phyloP scores from a whole-genome alignment of 1,140 invertebrate genomes.

The Plutomurus gul region DNA sequence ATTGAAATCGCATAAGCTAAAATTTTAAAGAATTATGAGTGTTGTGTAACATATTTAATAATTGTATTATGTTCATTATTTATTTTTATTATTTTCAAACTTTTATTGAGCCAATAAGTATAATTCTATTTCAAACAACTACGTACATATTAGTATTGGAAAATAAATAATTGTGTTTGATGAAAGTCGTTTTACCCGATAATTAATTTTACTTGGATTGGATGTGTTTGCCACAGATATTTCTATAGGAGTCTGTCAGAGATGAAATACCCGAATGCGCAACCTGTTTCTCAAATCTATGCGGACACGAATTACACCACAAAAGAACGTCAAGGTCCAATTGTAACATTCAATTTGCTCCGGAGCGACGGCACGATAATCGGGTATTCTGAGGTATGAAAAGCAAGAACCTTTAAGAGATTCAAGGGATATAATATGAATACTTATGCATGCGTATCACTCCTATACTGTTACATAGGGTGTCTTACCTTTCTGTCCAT shows the following conservation, averaged over 20 bases:
- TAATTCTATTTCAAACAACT: background rate
- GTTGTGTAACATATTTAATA: too few species aligned
- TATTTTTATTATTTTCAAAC: background rate
- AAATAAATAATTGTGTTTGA: too few species aligned
- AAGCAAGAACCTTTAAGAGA: too few species aligned
- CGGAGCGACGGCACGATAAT: slow-evolving; percentile 76
- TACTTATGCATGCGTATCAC: too few species aligned
- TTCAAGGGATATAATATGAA: too few species aligned
- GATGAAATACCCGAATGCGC: slow-evolving; percentile 75
- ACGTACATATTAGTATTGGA: too few species aligned
- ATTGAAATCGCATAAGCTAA: too few species aligned
- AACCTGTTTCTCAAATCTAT: slow-evolving; percentile 73
- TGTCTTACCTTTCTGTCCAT: too few species aligned
- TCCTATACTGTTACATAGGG: too few species aligned
- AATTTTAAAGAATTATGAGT: too few species aligned
- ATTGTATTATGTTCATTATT: too few species aligned
- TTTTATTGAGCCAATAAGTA: background rate
- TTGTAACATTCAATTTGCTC: slow-evolving; percentile 86
- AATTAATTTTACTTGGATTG: background rate
- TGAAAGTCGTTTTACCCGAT: too few species aligned
- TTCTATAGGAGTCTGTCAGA: slow-evolving; percentile 68
- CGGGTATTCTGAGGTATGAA: slow-evolving; percentile 84
- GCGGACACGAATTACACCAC: slow-evolving; percentile 70
- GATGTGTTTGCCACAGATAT: slow-evolving; percentile 59
- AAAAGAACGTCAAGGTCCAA: slow-evolving; percentile 73